phyloP scores from a whole-genome alignment of 30 jellyfish, hydroid and myxozoan genomes.

The Chrysaora quinquecirrha region DNA sequence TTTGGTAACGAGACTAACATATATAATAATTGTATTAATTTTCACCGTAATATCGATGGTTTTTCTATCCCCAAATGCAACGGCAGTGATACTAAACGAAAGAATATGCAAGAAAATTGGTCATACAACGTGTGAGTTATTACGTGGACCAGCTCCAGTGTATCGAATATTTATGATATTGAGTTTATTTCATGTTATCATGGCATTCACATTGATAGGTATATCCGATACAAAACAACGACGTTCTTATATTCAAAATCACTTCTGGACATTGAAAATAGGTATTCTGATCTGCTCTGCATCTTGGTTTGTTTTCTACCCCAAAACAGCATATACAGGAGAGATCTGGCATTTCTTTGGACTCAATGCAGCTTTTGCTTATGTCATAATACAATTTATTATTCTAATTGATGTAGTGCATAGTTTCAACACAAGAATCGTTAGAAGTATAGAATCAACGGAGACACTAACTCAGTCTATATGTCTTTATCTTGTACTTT shows the following conservation, averaged over 20 bases:
- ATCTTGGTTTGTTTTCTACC: constrained; percentile 45
- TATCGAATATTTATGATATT: constrained; percentile 73
- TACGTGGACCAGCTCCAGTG: constrained; percentile 97
- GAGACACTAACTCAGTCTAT: constrained; percentile 25
- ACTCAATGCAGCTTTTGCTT: constrained; percentile 86
- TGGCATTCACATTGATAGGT: constrained; percentile 60
- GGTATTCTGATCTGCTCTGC: background rate
- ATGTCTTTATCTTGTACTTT: constrained; percentile 53
- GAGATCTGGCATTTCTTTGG: constrained; percentile 99
- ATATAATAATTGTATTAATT: constrained; percentile 19
- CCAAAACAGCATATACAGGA: constrained; percentile 87
- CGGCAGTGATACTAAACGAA: constrained; percentile 33
- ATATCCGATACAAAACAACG: constrained; percentile 41
- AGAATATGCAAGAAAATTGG: constrained; percentile 70
- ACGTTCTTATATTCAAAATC: constrained; percentile 75
- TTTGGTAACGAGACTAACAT: constrained; percentile 54
- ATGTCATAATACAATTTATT: constrained; percentile 71
- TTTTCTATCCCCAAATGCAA: constrained; percentile 62
- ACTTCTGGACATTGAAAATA: constrained; percentile 69
- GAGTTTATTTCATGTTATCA: constrained; percentile 41
- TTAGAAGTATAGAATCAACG: constrained; percentile 62
- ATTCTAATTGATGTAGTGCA: constrained; percentile 80
- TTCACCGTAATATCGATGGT: constrained; percentile 44
- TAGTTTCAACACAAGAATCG: constrained; percentile 45
- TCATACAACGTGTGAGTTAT: constrained; percentile 59